These are phyloP conservation scores for Crypturellus tataupa DNA, from an alignment of 2,797 vertebrate genomes.

Conservation along the genomic window DNA sequence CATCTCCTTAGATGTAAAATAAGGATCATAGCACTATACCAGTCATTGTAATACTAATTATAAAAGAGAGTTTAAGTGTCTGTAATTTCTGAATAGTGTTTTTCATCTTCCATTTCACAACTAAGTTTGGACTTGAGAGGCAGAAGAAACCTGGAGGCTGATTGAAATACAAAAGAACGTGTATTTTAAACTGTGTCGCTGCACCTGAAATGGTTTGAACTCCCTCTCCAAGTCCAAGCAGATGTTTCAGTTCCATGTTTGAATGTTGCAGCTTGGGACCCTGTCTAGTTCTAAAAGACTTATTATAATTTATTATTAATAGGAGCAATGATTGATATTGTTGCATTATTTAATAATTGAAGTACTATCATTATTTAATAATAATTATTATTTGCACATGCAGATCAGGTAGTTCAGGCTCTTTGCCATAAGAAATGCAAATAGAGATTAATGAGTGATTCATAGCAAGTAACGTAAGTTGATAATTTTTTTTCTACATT, in stretches of 20 bases:
- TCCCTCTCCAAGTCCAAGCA: background rate
- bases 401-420: constrained; percentile 56
- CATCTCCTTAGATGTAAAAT: background rate
- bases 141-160: background rate
- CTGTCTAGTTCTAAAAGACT: constrained; percentile 19
- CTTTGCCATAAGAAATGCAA: constrained; percentile 61
- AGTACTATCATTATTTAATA: constrained; percentile 61
- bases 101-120: background rate
- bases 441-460: constrained; percentile 66
- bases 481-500: constrained; percentile 37
- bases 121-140: background rate
- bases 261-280: constrained; percentile 12
- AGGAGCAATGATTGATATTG: constrained; percentile 65
- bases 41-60: background rate
- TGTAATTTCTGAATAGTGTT: background rate
- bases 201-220: background rate
- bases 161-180: background rate
- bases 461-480: constrained; percentile 51
- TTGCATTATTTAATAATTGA: constrained; percentile 74
- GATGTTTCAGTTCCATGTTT: constrained; percentile 26
- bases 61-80: background rate
- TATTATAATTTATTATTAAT: constrained; percentile 68
- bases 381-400: constrained; percentile 68
- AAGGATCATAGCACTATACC: background rate
- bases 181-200: background rate